Evolutionary conservation across 2,113 vertebrate species (phyloP), one percentile per base, ranked within the genome.

Genomic region (Rattus norvegicus): DNA sequence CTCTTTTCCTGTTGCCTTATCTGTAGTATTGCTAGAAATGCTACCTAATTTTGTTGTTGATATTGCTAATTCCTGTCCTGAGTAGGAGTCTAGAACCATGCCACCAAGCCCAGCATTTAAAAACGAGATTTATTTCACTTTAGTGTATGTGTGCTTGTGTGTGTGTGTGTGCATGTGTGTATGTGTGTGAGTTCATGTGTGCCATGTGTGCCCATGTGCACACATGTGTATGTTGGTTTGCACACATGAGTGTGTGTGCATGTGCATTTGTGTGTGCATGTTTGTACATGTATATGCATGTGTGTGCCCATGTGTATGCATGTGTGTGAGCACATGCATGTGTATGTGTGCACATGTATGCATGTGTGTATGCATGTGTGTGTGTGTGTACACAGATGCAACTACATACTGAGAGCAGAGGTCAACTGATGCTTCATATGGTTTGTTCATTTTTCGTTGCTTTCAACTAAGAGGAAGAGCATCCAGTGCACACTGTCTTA

Each of bases 401-500:
- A 56, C 36, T 81, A 12, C 56, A 63, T 47, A 28, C 14, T 63
- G 26, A 85, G 8, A 47, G 8, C 14, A 85, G 81, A 85, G 11
- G 39, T 65, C 26, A 85, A 5, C 26, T 79, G 13, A 17, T 56
- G 33, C 22, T 54, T 91, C 83, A 11, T 54, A 54, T 59, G 49
- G 16, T 67, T 79, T 67, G 33, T 75, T 22, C 8, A 72, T 28
- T 79, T 84, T 84, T 28, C 3, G 47, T 3, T 30, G 22, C 76
- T 93, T 88, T 86, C 56, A 80, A 63, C 73, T 47, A 86, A 56
- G 14, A 95, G 7, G 49, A 92, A 67, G 56, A 77, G 86, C 92
- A 69, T 96, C 36, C 65, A 93, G 49, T 80, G 33, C 28, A 22
- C n/a, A 20, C 47, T 79, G 70, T 17, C 94, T 33, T 36, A 67